Evolutionary conservation across 2,797 vertebrate species (phyloP).

Genomic region (Brachymystax lenok): DNA sequence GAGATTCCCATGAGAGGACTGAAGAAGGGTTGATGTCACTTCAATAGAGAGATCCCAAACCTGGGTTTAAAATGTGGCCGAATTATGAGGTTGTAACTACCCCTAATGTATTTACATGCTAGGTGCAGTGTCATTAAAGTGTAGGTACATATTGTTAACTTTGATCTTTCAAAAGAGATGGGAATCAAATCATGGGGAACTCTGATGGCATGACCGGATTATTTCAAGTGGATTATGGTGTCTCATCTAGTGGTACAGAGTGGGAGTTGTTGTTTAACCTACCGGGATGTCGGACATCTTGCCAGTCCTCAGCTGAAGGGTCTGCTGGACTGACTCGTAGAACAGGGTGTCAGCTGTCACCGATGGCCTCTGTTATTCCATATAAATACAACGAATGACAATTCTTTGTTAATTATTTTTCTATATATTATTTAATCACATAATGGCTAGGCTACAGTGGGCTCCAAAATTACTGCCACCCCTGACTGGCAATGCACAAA

Average conservation of each 20-base stretch:
- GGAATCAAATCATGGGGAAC: neutral
- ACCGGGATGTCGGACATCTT: constrained; percentile 77
- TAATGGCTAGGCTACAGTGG: neutral
- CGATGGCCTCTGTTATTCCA: constrained; percentile 58
- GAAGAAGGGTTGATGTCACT: neutral
- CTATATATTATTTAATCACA: neutral
- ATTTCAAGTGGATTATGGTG: neutral
- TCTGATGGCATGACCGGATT: neutral
- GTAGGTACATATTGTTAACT: too few species aligned
- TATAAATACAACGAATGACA: constrained; percentile 16
- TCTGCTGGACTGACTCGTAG: constrained; percentile 68
- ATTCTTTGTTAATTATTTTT: neutral
- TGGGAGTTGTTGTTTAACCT: constrained; percentile 20
- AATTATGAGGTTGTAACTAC: too few species aligned
- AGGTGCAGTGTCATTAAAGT: too few species aligned
- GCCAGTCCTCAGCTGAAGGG: constrained; percentile 56
- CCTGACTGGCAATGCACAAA: too few species aligned
- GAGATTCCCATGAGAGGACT: neutral
- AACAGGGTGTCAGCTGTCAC: constrained; percentile 67
- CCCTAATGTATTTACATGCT: too few species aligned
- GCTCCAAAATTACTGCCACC: too few species aligned
- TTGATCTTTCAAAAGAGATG: too few species aligned
- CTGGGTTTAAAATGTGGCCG: neutral
- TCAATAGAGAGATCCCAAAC: neutral
- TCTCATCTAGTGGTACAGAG: neutral